Evolutionary conservation across 2,888 invertebrate genomes (phyloP).

Genomic region (Heteromyza rotundicornis): DNA sequence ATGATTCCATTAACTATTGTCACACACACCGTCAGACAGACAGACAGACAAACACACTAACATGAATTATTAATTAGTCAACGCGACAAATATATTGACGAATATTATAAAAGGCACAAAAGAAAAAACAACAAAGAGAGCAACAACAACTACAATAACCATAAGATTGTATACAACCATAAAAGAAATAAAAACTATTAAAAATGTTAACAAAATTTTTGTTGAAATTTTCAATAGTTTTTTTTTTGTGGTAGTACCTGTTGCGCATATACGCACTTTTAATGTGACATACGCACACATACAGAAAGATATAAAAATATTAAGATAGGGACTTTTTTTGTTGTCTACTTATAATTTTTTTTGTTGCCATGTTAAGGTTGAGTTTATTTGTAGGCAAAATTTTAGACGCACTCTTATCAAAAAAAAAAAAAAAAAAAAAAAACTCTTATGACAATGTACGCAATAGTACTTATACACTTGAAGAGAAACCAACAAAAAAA

Average conservation of each 20-base stretch:
- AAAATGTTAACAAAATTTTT: too few species aligned
- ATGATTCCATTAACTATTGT: background rate
- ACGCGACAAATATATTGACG: background rate
- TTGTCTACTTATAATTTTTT: background rate
- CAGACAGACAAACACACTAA: conserved; percentile 4
- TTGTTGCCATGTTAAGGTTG: background rate
- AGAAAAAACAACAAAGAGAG: background rate
- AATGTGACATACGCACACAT: background rate
- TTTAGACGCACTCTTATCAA: conserved; percentile 2
- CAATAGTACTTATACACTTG: too few species aligned
- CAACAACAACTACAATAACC: background rate
- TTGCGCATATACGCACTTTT: background rate
- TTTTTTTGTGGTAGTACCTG: background rate
- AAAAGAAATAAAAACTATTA: too few species aligned
- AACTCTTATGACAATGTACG: background rate
- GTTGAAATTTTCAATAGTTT: background rate
- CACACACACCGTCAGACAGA: background rate
- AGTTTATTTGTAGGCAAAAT: background rate
- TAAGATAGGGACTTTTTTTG: background rate
- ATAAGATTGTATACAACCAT: background rate
- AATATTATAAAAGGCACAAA: background rate
- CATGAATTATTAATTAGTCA: conserved; percentile 19
- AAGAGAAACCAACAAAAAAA: too few species aligned
- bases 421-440: too few species aligned
- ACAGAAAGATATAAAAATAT: background rate